A percentile compares a stretch with the other conserved stretches of the same genome.
These are phyloP conservation scores for Rhagium mordax DNA, from an alignment of 2,888 invertebrate species.

Conservation along the genomic window DNA sequence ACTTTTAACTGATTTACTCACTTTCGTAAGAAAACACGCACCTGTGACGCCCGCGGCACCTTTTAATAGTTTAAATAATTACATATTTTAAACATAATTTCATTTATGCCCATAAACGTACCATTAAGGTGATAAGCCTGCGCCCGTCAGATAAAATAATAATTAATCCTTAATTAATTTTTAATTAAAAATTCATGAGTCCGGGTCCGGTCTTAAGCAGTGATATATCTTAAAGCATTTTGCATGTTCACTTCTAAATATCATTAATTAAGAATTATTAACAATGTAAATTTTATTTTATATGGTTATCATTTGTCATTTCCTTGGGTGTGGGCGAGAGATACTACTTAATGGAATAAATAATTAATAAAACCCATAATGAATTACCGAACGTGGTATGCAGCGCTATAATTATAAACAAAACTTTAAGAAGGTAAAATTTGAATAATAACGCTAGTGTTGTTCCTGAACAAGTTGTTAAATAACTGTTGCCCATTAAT, in stretches of 20 bases:
- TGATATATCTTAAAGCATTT: conserved; percentile 33
- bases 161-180: conserved; percentile 33
- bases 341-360: conserved; percentile 30
- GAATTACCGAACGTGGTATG: conserved; percentile 12
- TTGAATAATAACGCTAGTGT: conserved; percentile 20
- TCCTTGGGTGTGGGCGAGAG: conserved; percentile 25
- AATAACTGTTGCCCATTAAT: conserved; percentile 10
- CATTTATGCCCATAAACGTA: neutral
- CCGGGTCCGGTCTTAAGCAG: conserved; percentile 1
- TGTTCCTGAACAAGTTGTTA: conserved; percentile 10
- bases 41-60: neutral
- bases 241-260: conserved; percentile 28
- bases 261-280: conserved; percentile 31
- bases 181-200: conserved; percentile 35
- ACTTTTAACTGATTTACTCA: too few species aligned
- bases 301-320: conserved; percentile 30
- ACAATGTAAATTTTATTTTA: conserved; percentile 30
- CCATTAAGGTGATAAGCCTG: conserved; percentile 9
- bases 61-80: neutral
- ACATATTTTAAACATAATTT: neutral
- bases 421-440: conserved; percentile 5
- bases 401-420: conserved; percentile 13
- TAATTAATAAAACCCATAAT: conserved; percentile 26
- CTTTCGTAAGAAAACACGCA: neutral
- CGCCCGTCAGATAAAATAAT: conserved; percentile 6